A percentile compares a stretch with the other conserved stretches of the same genome.
Conservation (phyloP, 2,113 vertebrate genomes). For the Procapra przewalskii region DNA sequence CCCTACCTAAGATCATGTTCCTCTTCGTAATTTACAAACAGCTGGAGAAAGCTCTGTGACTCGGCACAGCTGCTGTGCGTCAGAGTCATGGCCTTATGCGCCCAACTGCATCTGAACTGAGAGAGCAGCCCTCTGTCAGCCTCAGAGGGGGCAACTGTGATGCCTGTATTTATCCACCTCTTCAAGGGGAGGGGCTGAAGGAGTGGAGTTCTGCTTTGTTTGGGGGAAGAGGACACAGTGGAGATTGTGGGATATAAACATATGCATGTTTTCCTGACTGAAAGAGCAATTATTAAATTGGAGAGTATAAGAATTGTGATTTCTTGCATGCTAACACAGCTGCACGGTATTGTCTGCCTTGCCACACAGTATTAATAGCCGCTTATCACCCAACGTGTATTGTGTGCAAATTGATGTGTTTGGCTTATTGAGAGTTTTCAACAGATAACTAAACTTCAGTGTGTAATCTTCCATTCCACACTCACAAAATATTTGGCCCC, state of each 20-base stretch:
- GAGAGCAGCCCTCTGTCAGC: not conserved
- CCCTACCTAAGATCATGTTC: not conserved
- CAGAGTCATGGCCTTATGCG: accelerated
- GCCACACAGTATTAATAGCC: not conserved
- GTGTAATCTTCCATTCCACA: not conserved
- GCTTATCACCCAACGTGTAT: constrained; percentile 5
- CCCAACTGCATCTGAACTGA: not conserved
- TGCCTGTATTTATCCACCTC: not conserved
- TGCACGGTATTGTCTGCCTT: constrained; percentile 25
- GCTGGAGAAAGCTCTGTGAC: not conserved
- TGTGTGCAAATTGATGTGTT: not conserved
- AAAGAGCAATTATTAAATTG: not conserved
- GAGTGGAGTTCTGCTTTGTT: not conserved
- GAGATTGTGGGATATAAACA: not conserved
- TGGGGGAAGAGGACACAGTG: not conserved
- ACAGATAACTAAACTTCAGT: not conserved
- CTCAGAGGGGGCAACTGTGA: not conserved
- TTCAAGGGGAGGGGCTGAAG: not conserved
- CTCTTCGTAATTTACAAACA: not conserved
- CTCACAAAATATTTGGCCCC: constrained; percentile 36
- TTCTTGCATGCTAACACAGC: constrained; percentile 55
- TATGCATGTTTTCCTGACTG: not conserved
- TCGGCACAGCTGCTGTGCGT: not conserved
- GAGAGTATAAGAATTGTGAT: not conserved
- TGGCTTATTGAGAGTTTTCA: not conserved